These are phyloP conservation scores for Caiman crocodilus DNA, from an alignment of 2,797 vertebrate species.

Conservation along the genomic window DNA sequence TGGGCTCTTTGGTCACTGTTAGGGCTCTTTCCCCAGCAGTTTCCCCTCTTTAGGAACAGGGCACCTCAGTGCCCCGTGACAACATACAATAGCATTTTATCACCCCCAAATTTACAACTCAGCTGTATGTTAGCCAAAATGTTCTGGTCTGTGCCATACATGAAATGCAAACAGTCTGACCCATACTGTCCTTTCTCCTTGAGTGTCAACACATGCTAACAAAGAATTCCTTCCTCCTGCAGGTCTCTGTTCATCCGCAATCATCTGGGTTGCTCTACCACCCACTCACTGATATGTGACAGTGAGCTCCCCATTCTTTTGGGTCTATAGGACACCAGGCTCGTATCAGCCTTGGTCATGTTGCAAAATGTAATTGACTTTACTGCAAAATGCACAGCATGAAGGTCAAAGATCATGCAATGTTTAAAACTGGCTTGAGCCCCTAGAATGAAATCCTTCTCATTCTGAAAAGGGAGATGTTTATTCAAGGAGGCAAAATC, in stretches of 20 bases:
- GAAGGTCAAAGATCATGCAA: constrained; percentile 1
- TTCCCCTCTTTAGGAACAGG: too few relatives aligned
- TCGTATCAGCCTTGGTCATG: constrained; percentile 18
- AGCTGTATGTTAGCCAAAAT: not conserved
- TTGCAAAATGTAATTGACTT: constrained; percentile 46
- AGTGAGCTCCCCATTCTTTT: constrained; percentile 14
- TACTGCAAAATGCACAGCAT: constrained; percentile 6
- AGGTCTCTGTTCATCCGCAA: not conserved
- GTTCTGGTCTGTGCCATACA: not conserved
- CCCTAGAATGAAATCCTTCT: not conserved
- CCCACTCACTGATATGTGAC: constrained; percentile 24
- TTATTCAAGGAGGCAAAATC: not conserved
- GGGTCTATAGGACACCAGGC: not conserved
- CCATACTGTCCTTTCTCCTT: too few relatives aligned
- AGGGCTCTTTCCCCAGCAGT: too few relatives aligned
- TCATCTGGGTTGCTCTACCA: constrained; percentile 35
- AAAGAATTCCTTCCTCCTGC: not conserved
- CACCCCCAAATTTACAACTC: not conserved
- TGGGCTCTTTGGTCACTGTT: too few relatives aligned
- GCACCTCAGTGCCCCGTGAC: too few relatives aligned
- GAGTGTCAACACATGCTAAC: too few relatives aligned
- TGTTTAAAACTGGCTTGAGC: not conserved
- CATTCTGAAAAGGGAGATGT: not conserved
- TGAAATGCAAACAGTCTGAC: too few relatives aligned
- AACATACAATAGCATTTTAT: not conserved